Percentiles rank a stretch among this genome's conserved stretches.
Evolutionary conservation across 2,113 vertebrate species (phyloP).

Genomic region (Malaclemys terrapin): DNA sequence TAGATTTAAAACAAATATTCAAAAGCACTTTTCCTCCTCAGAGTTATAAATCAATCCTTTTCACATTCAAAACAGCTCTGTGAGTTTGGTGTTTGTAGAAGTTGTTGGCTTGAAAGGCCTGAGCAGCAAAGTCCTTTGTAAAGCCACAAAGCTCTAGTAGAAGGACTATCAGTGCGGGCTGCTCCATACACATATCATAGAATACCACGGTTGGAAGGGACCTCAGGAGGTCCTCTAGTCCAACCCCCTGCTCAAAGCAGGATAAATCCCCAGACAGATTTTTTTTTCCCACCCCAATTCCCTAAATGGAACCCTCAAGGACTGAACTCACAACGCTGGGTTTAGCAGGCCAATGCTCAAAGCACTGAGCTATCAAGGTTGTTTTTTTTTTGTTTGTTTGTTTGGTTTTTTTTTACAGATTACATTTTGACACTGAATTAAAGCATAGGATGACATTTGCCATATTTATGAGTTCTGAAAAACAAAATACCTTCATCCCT

Average conservation of each 20-base stretch:
- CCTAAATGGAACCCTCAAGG: too few species aligned
- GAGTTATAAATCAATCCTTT: neutral
- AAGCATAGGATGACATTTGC: neutral
- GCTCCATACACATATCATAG: accelerated
- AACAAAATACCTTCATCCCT: neutral
- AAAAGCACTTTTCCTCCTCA: neutral
- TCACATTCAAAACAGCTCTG: neutral
- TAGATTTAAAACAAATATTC: conserved; percentile 26
- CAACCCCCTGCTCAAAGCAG: too few species aligned
- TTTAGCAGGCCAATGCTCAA: too few species aligned
- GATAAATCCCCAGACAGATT: too few species aligned
- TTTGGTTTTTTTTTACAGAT: neutral
- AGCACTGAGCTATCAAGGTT: neutral
- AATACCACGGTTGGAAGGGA: too few species aligned
- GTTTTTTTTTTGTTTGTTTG: neutral
- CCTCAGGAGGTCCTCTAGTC: too few species aligned
- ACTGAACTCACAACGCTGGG: too few species aligned
- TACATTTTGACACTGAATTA: neutral
- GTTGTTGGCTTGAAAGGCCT: neutral
- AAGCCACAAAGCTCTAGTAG: neutral
- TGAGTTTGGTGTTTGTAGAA: neutral
- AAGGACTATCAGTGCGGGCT: neutral
- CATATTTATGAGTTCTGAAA: neutral
- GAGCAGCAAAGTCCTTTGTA: neutral
- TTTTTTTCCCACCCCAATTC: too few species aligned